Percentiles rank a stretch among this genome's conserved stretches.
These are phyloP conservation scores for Crotalus tigris DNA, from an alignment of 2,113 vertebrate genomes.

Conservation along the genomic window DNA sequence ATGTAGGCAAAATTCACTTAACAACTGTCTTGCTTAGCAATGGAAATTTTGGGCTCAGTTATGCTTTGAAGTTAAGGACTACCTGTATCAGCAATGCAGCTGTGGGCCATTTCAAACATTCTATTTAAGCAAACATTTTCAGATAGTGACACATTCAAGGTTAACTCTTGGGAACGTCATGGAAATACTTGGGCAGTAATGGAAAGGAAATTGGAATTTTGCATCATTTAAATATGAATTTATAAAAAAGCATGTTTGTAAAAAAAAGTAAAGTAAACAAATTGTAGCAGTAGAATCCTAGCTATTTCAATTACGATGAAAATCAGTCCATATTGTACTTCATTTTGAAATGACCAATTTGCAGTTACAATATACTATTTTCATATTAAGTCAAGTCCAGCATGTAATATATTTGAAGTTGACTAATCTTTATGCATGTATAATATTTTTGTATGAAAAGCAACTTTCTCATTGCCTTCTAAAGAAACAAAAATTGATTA, in stretches of 20 bases:
- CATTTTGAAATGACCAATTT: neutral
- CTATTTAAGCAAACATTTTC: constrained; percentile 26
- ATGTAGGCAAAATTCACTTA: neutral
- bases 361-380: neutral
- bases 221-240: neutral
- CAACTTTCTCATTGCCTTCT: neutral
- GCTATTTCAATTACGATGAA: neutral
- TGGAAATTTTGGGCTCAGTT: neutral
- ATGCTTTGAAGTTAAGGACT: neutral
- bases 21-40: neutral
- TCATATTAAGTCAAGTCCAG: neutral
- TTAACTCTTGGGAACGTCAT: neutral
- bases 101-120: neutral
- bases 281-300: neutral
- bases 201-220: neutral
- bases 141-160: neutral
- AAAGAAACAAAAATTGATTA: neutral
- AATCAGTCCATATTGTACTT: neutral
- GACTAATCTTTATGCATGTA: neutral
- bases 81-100: neutral
- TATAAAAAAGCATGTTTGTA: neutral
- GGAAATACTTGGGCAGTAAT: neutral
- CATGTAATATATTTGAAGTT: neutral
- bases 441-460: neutral
- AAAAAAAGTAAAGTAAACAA: neutral